Percentiles rank a stretch among this genome's conserved stretches.
Evolutionary conservation across 2,113 vertebrate genomes (phyloP).

Genomic region (Ceyx margarethae): DNA sequence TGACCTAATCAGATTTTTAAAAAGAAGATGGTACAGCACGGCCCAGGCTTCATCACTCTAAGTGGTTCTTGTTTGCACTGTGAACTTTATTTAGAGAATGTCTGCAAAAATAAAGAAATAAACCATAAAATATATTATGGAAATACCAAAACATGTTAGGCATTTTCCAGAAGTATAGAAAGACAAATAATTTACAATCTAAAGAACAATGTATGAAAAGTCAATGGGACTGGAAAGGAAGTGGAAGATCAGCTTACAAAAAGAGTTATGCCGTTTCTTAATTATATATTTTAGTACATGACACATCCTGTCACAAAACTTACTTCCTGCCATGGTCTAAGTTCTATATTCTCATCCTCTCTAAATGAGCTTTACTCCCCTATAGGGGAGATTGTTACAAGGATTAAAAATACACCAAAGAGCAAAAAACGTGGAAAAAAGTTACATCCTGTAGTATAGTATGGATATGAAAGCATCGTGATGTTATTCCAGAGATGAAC

Average conservation of each 20-base stretch:
- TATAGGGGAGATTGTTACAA: neutral
- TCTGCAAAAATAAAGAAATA: neutral
- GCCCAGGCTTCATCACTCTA: neutral
- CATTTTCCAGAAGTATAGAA: neutral
- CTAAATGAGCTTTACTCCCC: neutral
- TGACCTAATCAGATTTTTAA: neutral
- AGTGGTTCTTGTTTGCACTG: neutral
- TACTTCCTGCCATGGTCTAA: neutral
- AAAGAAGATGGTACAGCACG: neutral
- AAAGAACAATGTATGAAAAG: neutral
- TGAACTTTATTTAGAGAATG: neutral
- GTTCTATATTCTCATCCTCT: neutral
- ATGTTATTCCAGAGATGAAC: neutral
- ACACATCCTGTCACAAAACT: neutral
- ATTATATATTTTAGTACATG: neutral
- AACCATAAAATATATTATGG: neutral
- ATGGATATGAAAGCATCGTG: neutral
- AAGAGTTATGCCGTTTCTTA: neutral
- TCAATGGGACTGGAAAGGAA: neutral
- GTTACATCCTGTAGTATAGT: neutral
- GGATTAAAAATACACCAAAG: neutral
- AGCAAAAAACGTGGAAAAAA: neutral
- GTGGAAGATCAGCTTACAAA: neutral
- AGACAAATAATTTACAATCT: neutral
- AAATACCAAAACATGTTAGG: neutral